Evolutionary conservation across 2,797 vertebrate species (phyloP).

Genomic region (Aulostomus chinensis): DNA sequence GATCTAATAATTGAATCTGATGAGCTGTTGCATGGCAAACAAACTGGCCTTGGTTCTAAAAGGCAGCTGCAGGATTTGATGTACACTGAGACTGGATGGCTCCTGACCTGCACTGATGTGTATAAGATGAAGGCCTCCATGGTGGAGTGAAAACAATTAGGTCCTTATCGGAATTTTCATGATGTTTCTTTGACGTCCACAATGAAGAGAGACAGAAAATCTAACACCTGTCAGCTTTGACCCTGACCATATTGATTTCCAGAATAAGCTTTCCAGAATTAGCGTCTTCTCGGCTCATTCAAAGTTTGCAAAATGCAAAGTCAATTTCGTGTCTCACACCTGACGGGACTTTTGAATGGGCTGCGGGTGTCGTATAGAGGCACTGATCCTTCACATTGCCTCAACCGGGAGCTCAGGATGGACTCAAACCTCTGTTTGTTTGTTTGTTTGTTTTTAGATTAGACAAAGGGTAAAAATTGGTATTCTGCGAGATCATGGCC

Average conservation of each 20-base stretch:
- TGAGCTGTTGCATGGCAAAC: too few relatives aligned
- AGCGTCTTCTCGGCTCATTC: not conserved
- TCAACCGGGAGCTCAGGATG: not conserved
- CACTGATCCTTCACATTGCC: conserved; percentile 5
- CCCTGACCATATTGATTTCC: conserved; percentile 3
- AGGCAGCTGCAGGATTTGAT: too few relatives aligned
- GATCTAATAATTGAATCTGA: too few relatives aligned
- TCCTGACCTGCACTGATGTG: not conserved
- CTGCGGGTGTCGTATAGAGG: conserved; percentile 7
- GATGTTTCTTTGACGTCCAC: not conserved
- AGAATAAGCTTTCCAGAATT: not conserved
- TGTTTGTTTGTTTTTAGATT: too few relatives aligned
- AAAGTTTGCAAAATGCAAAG: too few relatives aligned
- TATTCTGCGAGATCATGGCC: too few relatives aligned
- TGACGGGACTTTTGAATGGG: conserved; percentile 15
- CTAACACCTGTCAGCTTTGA: not conserved
- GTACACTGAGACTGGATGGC: too few relatives aligned
- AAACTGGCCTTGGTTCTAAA: too few relatives aligned
- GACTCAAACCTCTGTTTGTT: not conserved
- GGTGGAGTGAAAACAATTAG: not conserved
- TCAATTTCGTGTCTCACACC: too few relatives aligned
- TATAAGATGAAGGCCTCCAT: not conserved
- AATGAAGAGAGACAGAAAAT: not conserved
- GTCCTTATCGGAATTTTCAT: not conserved
- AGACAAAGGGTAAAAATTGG: too few relatives aligned